Evolutionary conservation across 2,888 invertebrate species (phyloP).

Genomic region (Stenolophus ochropezus): DNA sequence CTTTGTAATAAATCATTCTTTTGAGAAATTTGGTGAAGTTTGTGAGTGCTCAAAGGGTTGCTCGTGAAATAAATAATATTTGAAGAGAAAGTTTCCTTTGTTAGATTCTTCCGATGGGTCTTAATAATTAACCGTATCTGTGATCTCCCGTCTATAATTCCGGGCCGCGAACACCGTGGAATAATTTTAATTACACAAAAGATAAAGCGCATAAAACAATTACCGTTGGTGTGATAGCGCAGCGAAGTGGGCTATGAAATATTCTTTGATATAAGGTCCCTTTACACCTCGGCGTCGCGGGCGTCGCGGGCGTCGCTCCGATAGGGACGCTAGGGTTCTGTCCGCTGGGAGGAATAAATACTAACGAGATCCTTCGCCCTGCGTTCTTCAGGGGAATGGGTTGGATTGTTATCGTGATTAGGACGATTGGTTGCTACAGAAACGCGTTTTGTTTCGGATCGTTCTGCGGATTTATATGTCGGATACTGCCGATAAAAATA

Average conservation of each 20-base stretch:
- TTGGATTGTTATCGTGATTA: slow-evolving; percentile 50
- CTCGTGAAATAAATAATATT: slow-evolving; percentile 7
- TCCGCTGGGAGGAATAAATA: slow-evolving; percentile 73
- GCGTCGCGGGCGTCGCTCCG: neutral
- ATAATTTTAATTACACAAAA: slow-evolving; percentile 55
- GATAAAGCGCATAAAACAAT: slow-evolving; percentile 56
- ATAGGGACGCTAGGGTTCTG: slow-evolving; percentile 26
- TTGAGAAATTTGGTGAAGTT: neutral
- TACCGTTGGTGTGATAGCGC: slow-evolving; percentile 38
- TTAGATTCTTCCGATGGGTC: slow-evolving; percentile 15
- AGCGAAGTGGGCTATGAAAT: slow-evolving; percentile 45
- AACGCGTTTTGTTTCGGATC: slow-evolving; percentile 33
- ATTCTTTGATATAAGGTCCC: slow-evolving; percentile 41
- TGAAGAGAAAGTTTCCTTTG: neutral
- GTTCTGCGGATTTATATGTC: slow-evolving; percentile 34
- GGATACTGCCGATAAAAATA: slow-evolving; percentile 35
- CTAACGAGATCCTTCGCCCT: slow-evolving; percentile 73
- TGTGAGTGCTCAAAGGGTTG: neutral
- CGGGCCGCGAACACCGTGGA: slow-evolving; percentile 30
- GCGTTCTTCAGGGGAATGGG: slow-evolving; percentile 62
- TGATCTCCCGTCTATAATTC: slow-evolving; percentile 41
- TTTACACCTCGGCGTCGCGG: slow-evolving; percentile 24
- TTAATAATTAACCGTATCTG: slow-evolving; percentile 32
- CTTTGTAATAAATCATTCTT: no score
- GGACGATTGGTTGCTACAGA: slow-evolving; percentile 35